phyloP scores from a whole-genome alignment of 2,113 vertebrate species.

The Pelusios castaneus region DNA sequence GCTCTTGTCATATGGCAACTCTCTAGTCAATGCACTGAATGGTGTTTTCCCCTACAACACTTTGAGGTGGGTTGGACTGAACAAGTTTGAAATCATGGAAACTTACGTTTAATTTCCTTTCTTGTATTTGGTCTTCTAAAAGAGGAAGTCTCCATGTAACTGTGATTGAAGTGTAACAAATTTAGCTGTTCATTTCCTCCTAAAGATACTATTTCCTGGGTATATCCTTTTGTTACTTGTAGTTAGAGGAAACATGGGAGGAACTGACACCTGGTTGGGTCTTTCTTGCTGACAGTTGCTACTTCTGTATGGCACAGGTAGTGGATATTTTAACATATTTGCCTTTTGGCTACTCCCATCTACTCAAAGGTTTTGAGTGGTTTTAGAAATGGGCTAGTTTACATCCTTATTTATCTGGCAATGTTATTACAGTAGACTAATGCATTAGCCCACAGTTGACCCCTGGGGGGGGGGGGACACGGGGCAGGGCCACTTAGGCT shows the following conservation, averaged over 20 bases:
- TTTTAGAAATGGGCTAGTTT: constrained; percentile 51
- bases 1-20: fast-evolving
- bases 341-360: background rate
- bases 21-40: background rate
- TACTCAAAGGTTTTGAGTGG: constrained; percentile 26
- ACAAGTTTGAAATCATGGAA: background rate
- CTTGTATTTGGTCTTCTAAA: background rate
- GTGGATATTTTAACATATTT: constrained; percentile 9
- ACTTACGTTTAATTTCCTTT: fast-evolving
- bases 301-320: background rate
- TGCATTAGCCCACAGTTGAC: background rate
- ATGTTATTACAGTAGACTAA: background rate
- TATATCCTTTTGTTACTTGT: background rate
- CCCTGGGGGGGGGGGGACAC: too few species aligned
- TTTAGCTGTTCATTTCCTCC: background rate
- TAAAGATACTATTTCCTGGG: background rate
- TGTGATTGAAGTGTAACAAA: background rate
- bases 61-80: background rate
- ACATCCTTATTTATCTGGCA: constrained; percentile 39
- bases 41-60: background rate
- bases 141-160: background rate
- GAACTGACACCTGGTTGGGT: background rate
- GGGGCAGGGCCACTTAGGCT: too few species aligned
- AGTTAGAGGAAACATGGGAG: background rate
- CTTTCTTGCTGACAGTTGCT: background rate